Percentiles rank a stretch among this genome's conserved stretches.
These are phyloP conservation scores for Pampusana beccarii DNA, from an alignment of 2,113 vertebrate genomes.

Conservation along the genomic window DNA sequence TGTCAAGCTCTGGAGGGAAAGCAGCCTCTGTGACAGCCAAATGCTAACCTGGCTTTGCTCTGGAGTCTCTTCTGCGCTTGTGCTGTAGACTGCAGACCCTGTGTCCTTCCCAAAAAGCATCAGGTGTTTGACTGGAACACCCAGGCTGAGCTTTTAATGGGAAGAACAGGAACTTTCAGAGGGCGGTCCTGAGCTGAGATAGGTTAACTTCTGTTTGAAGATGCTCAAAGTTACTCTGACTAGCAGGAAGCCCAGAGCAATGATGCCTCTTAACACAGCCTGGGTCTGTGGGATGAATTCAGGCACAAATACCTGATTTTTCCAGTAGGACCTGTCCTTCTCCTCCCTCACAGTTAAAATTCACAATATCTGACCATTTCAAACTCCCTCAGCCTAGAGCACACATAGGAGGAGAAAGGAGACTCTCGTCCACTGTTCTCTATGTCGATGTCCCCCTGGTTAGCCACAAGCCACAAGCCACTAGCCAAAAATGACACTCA, in stretches of 20 bases:
- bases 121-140: not conserved
- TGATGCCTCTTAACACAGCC: rapidly evolving
- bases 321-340: not conserved
- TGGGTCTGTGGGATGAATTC: not conserved
- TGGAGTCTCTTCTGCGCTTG: not conserved
- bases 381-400: not conserved
- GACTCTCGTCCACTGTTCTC: not conserved
- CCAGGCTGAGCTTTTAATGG: not conserved
- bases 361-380: not conserved
- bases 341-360: not conserved
- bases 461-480: not conserved
- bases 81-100: not conserved
- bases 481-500: not conserved
- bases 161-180: not conserved
- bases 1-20: not conserved
- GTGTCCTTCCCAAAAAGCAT: rapidly evolving
- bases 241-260: not conserved
- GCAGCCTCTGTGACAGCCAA: not conserved
- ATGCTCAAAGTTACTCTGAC: not conserved
- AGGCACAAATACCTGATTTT: not conserved
- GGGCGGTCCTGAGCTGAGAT: not conserved
- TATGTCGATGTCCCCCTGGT: not conserved
- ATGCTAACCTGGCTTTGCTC: not conserved
- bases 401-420: not conserved
- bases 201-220: not conserved